Conservation (phyloP, 2,888 invertebrate genomes). For the Pachydiplax longipennis region DNA sequence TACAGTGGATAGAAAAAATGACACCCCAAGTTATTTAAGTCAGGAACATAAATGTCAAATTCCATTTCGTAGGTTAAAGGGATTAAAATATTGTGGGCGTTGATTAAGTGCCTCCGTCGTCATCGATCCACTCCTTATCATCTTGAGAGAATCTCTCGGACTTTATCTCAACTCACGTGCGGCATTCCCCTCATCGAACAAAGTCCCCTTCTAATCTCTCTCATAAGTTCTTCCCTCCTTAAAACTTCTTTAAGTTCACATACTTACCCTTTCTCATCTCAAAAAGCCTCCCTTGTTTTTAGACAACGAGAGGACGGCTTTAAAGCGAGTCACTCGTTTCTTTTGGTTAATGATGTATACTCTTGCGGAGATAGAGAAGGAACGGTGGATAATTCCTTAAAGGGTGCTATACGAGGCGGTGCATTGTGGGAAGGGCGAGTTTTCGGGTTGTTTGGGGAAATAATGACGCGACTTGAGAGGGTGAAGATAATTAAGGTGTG, state of each 20-base stretch:
- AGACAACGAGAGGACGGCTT: not conserved
- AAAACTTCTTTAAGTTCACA: not conserved
- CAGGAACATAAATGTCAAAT: too few species aligned
- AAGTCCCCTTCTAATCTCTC: not conserved
- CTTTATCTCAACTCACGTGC: not conserved
- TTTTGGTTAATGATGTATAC: slow-evolving; percentile 27
- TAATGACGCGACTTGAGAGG: not conserved
- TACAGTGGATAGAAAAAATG: too few species aligned
- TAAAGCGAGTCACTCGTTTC: slow-evolving; percentile 3
- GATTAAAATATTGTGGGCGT: too few species aligned
- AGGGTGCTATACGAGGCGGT: not conserved
- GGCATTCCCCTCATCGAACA: not conserved
- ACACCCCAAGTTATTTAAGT: too few species aligned
- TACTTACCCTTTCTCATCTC: not conserved
- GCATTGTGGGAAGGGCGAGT: too few species aligned
- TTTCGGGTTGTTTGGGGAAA: not conserved
- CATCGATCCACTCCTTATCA: not conserved
- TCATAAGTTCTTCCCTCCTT: not conserved
- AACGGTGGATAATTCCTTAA: too few species aligned
- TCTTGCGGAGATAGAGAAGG: not conserved
- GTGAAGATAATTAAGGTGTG: not conserved
- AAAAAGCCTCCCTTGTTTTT: not conserved
- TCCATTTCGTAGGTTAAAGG: too few species aligned
- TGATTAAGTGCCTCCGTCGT: too few species aligned
- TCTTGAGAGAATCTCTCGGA: not conserved